Base-by-base conservation (phyloP, 2,888 invertebrate genomes). In the Orthosia incerta region DNA sequence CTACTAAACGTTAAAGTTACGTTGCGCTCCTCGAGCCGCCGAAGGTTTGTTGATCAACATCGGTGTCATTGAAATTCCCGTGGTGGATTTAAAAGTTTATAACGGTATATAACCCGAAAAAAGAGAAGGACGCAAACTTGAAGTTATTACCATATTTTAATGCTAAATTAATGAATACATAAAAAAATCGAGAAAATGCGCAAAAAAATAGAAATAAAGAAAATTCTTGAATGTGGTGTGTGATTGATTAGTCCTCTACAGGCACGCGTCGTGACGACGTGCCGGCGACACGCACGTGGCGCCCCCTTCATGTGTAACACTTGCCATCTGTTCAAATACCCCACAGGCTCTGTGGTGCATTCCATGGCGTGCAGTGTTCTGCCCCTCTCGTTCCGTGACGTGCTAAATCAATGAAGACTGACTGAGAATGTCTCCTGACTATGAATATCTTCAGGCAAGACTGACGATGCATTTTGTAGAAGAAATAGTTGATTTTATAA, bases 81-180 rank as follows among this genome's bases (percentile, higher is more conserved):
- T 90, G 91, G 90, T 92, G 91, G 91, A 92, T 91, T 89, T 89
- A 88, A 80, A 88, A 91, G 87, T 92, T 92, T 92, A 91, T 91
- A 91, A 89, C 90, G 89, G 88, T 93, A 88, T 89, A 89, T 91
- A 89, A 91, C 89, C 92, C 89, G 89, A 91, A 90, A 93, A 63
- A 93, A 93, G 93, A 93, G 93, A 91, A 90, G 93, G 93, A 95
- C 92, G 91, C 95, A 95, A 95, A 95, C 95, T 91, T 94, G 94
- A 94, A 94, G 94, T 95, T 95, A 94, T 93, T 94, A 95, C 95
- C 95, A 94, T 94, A 94, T 94, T 95, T 96, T 96, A 96, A 96
- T 95, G 95, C 96, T 96, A 97, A 97, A 96, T 95, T 95, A 95
- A 95, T 93, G 88, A 91, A 95, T 93, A 94, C 93, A 93, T 87